phyloP scores from a whole-genome alignment of 1,140 invertebrate genomes.

The Parasteatoda tepidariorum region DNA sequence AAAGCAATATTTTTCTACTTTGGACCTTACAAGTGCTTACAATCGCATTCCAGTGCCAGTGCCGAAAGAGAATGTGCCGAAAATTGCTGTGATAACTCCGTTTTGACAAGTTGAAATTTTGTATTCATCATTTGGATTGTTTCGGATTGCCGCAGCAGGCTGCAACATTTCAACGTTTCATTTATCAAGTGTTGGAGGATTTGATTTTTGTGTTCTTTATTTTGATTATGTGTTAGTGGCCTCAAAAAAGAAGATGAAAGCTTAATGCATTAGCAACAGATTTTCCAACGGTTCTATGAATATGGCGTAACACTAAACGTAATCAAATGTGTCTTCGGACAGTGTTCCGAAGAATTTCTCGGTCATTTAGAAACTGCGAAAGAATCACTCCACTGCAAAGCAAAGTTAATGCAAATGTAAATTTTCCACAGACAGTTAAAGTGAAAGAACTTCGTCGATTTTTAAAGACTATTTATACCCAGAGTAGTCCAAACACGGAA shows the following conservation, averaged over 20 bases:
- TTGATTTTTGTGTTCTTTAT: constrained; percentile 40
- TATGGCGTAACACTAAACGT: too few relatives aligned
- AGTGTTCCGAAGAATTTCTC: too few relatives aligned
- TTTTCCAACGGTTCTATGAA: constrained; percentile 48
- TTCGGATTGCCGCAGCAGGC: too few relatives aligned
- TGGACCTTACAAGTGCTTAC: neutral
- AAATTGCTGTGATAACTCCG: neutral
- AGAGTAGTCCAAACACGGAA: too few relatives aligned
- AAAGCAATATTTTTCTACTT: constrained; percentile 61
- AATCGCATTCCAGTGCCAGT: neutral
- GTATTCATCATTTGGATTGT: neutral
- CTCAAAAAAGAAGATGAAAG: constrained; percentile 3
- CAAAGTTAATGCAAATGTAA: neutral
- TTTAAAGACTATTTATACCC: neutral
- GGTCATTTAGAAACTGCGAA: neutral
- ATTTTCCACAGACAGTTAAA: neutral
- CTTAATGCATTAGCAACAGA: constrained; percentile 1
- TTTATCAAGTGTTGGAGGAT: too few relatives aligned
- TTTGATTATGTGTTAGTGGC: constrained; percentile 57
- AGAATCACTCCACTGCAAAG: neutral
- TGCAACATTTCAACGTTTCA: constrained; percentile 5
- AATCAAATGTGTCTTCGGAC: too few relatives aligned
- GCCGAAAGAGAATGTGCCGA: neutral
- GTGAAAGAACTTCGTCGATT: constrained; percentile 12
- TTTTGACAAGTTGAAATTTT: neutral